These are phyloP conservation scores for Syngnathoides biaculeatus DNA, from an alignment of 2,113 vertebrate species.

Conservation along the genomic window DNA sequence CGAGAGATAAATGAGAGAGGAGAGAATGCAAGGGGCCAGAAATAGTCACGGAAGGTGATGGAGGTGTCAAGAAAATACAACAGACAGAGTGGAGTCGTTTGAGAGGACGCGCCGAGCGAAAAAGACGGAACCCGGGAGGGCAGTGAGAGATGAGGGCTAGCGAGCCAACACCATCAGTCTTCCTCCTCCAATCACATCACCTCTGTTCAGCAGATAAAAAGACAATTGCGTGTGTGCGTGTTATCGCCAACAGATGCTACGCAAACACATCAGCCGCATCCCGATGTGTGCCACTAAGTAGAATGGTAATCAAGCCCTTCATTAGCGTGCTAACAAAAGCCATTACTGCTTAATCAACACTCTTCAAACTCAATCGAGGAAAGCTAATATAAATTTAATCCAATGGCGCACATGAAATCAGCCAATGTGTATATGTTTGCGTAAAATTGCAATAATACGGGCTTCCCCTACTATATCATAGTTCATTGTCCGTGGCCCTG, in stretches of 20 bases:
- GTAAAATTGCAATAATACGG: background rate
- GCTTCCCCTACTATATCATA: background rate
- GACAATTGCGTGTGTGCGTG: slow-evolving; percentile 35
- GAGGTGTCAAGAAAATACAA: slow-evolving; percentile 26
- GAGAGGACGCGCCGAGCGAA: background rate
- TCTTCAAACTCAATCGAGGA: slow-evolving; percentile 78
- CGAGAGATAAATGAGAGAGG: slow-evolving; percentile 7
- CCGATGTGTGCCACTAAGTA: slow-evolving; percentile 63
- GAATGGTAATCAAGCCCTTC: slow-evolving; percentile 80
- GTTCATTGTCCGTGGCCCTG: background rate
- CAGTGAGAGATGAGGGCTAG: slow-evolving; percentile 43
- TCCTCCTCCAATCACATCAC: slow-evolving; percentile 56
- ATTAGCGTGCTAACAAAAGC: slow-evolving; percentile 78
- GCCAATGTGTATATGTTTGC: slow-evolving; percentile 8
- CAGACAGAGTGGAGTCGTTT: slow-evolving; percentile 17
- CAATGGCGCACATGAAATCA: slow-evolving; percentile 65
- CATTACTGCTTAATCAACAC: slow-evolving; percentile 82
- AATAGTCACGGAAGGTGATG: slow-evolving; percentile 8
- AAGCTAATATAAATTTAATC: slow-evolving; percentile 75
- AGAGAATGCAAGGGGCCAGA: background rate
- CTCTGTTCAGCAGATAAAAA: slow-evolving; percentile 46
- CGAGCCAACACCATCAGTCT: slow-evolving; percentile 47
- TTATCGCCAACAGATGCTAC: slow-evolving; percentile 46
- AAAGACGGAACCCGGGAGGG: slow-evolving; percentile 18
- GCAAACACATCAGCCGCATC: slow-evolving; percentile 16